These are phyloP conservation scores for Watsonalla cultraria DNA, from an alignment of 2,888 invertebrate genomes.

Conservation along the genomic window DNA sequence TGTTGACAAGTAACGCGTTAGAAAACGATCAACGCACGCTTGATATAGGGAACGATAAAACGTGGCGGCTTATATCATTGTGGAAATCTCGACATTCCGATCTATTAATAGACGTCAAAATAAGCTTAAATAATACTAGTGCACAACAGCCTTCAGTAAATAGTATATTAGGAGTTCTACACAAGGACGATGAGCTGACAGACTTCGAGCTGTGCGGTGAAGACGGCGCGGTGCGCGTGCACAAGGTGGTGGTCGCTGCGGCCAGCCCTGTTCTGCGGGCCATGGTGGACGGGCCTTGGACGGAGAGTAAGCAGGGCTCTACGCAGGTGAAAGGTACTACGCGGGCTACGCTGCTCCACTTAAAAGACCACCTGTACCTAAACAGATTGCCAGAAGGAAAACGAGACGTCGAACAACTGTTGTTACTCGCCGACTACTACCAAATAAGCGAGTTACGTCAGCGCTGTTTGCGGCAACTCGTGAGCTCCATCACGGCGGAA, in stretches of 20 bases:
- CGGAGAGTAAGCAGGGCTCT: not conserved
- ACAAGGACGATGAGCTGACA: conserved; percentile 3
- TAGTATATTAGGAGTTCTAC: not conserved
- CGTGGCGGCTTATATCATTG: not conserved
- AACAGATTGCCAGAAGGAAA: conserved; percentile 1
- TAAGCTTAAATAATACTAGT: not conserved
- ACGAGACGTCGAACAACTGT: not conserved
- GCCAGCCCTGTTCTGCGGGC: conserved; percentile 5
- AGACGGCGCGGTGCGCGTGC: conserved; percentile 4
- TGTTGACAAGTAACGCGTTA: not conserved
- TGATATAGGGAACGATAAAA: not conserved
- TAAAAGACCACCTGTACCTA: not conserved
- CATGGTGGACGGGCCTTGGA: conserved; percentile 4
- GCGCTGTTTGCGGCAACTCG: not conserved
- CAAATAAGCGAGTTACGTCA: conserved; percentile 1
- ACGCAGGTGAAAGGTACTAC: not conserved
- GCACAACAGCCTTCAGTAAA: not conserved
- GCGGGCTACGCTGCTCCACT: not conserved
- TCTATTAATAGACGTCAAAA: not conserved
- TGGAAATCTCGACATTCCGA: not conserved
- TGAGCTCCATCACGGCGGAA: not conserved
- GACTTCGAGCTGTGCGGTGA: conserved; percentile 4
- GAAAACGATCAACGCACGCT: not conserved
- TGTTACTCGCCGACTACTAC: conserved; percentile 2
- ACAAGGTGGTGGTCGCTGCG: conserved; percentile 4